A percentile compares a stretch with the other conserved stretches of the same genome.
Conservation (phyloP, 92 coral and sea anemone species). For the Paragorgia papillata region DNA sequence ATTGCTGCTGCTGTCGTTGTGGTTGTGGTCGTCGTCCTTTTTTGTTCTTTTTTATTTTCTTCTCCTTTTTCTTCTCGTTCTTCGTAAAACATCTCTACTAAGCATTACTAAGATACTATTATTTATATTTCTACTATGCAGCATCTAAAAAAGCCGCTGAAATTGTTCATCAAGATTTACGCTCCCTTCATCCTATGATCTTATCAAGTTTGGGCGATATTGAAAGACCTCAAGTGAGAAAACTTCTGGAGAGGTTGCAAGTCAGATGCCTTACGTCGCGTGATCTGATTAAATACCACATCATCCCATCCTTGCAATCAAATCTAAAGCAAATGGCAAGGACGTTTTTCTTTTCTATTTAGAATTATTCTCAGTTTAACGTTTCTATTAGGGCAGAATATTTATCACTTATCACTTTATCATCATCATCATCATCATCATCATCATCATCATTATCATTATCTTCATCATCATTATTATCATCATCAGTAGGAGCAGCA, state of each 20-base stretch:
- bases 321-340: slow-evolving; percentile 70
- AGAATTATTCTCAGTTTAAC: neutral
- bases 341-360: neutral
- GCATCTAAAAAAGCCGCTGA: slow-evolving; percentile 41
- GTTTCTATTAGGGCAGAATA: neutral
- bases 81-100: too few species aligned
- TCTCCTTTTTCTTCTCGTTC: neutral
- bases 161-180: slow-evolving; percentile 71
- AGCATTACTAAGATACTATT: neutral
- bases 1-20: too few species aligned
- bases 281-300: slow-evolving; percentile 79
- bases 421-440: neutral
- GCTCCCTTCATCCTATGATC: slow-evolving; percentile 66
- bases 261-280: slow-evolving; percentile 76
- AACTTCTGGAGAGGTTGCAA: slow-evolving; percentile 70
- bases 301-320: slow-evolving; percentile 73
- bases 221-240: slow-evolving; percentile 78
- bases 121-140: slow-evolving; percentile 11
- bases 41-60: neutral
- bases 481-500: neutral
- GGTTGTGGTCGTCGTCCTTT: too few species aligned
- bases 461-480: neutral
- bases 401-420: neutral
- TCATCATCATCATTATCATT: neutral
- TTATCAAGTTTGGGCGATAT: slow-evolving; percentile 70